Evolutionary conservation across 1,140 invertebrate genomes (phyloP).

Genomic region (Vanessa atalanta): DNA sequence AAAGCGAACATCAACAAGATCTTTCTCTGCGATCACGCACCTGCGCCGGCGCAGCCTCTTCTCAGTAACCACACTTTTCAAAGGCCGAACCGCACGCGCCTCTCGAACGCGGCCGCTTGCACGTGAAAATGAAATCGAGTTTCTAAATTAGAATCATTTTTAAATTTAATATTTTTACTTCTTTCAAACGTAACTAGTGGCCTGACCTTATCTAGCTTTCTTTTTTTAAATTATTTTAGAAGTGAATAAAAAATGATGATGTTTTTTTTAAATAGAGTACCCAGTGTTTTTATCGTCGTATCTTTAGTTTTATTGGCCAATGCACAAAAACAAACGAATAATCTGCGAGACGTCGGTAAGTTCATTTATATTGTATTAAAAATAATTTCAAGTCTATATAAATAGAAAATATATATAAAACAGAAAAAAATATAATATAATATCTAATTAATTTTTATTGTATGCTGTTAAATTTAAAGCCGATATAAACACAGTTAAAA

Average conservation of each 20-base stretch:
- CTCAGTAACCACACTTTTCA: slow-evolving; percentile 64
- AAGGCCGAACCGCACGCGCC: slow-evolving; percentile 66
- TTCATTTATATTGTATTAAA: slow-evolving; percentile 23
- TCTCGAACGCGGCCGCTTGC: slow-evolving; percentile 48
- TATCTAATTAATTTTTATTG: neutral
- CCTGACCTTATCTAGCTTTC: slow-evolving; percentile 39
- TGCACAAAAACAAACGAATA: slow-evolving; percentile 67
- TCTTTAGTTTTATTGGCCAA: slow-evolving; percentile 66
- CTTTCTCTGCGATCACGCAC: slow-evolving; percentile 59
- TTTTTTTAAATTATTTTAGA: slow-evolving; percentile 32
- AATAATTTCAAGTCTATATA: neutral
- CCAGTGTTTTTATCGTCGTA: slow-evolving; percentile 63
- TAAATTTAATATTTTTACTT: slow-evolving; percentile 31
- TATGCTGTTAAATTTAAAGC: neutral
- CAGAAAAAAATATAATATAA: neutral
- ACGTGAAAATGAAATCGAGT: slow-evolving; percentile 69
- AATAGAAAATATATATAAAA: too few species aligned
- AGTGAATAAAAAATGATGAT: slow-evolving; percentile 49
- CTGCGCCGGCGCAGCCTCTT: slow-evolving; percentile 57
- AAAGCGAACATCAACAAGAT: slow-evolving; percentile 17
- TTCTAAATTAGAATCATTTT: slow-evolving; percentile 63
- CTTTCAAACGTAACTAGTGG: slow-evolving; percentile 29
- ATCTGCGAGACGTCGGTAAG: slow-evolving; percentile 69
- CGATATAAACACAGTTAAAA: neutral
- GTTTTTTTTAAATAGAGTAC: slow-evolving; percentile 59